A percentile compares a stretch with the other conserved stretches of the same genome.
phyloP scores from a whole-genome alignment of 2,113 vertebrate species.

The Eidolon helvum region DNA sequence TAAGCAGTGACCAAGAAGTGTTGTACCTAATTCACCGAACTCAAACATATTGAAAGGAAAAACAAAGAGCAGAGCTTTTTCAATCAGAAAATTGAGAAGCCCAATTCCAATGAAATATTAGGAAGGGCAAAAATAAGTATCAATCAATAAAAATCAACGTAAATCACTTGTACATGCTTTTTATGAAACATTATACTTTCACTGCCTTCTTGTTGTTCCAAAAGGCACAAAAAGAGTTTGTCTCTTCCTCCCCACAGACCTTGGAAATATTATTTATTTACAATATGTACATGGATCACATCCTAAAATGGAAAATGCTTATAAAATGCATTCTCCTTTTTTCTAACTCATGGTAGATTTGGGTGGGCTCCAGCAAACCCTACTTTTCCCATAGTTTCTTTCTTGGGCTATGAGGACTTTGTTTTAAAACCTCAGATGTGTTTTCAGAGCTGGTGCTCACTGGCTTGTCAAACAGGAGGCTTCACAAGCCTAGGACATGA shows the following conservation, averaged over 20 bases:
- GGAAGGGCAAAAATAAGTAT: not conserved
- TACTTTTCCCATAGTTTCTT: not conserved
- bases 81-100: slow-evolving; percentile 50
- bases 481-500: not conserved
- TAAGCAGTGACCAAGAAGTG: not conserved
- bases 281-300: not conserved
- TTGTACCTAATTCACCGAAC: not conserved
- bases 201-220: not conserved
- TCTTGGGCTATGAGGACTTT: not conserved
- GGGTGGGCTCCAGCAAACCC: not conserved
- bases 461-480: not conserved
- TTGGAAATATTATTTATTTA: slow-evolving; percentile 11
- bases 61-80: slow-evolving; percentile 67
- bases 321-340: not conserved
- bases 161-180: not conserved
- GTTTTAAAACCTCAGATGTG: not conserved
- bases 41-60: slow-evolving; percentile 65
- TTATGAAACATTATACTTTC: not conserved
- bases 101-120: not conserved
- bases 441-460: not conserved
- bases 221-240: not conserved
- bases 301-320: not conserved
- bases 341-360: not conserved
- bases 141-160: not conserved
- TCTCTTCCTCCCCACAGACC: not conserved